phyloP scores from a whole-genome alignment of 2,888 invertebrate species.

The Ctena decussata region DNA sequence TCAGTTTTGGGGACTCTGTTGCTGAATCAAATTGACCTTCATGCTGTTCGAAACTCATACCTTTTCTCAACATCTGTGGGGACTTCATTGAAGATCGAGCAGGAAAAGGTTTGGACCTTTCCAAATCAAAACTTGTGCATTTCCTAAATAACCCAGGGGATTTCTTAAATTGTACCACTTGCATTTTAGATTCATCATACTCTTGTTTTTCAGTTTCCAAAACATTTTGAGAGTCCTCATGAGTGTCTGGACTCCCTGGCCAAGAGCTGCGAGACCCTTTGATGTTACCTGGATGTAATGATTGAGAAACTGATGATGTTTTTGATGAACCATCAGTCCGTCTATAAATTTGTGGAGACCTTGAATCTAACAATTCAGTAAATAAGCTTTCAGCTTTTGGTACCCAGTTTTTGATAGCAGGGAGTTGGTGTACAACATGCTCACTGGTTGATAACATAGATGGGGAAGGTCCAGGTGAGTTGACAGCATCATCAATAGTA shows the following conservation, averaged over 20 bases:
- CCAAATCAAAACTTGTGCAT: conserved; percentile 64
- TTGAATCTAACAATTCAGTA: conserved; percentile 56
- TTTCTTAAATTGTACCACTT: conserved; percentile 17
- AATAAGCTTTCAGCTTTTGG: conserved; percentile 61
- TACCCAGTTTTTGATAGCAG: conserved; percentile 56
- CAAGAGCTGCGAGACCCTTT: conserved; percentile 54
- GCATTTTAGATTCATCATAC: neutral
- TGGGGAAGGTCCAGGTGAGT: conserved; percentile 3
- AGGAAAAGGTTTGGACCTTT: conserved; percentile 65
- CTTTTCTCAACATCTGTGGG: conserved; percentile 45
- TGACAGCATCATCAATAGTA: conserved; percentile 43
- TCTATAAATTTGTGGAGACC: conserved; percentile 64
- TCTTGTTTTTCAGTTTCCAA: neutral
- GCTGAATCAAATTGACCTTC: neutral
- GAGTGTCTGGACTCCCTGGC: conserved; percentile 45
- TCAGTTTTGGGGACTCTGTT: conserved; percentile 3
- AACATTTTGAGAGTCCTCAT: neutral
- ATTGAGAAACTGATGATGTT: conserved; percentile 45
- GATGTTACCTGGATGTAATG: conserved; percentile 15
- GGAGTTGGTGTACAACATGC: conserved; percentile 50
- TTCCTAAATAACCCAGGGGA: conserved; percentile 57
- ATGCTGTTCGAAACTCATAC: conserved; percentile 34
- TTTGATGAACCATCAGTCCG: conserved; percentile 23
- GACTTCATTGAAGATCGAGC: conserved; percentile 50
- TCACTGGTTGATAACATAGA: conserved; percentile 15